Percentiles rank a stretch among this genome's conserved stretches.
phyloP scores from a whole-genome alignment of 2,797 vertebrate genomes.

The Tarsius wallacei region DNA sequence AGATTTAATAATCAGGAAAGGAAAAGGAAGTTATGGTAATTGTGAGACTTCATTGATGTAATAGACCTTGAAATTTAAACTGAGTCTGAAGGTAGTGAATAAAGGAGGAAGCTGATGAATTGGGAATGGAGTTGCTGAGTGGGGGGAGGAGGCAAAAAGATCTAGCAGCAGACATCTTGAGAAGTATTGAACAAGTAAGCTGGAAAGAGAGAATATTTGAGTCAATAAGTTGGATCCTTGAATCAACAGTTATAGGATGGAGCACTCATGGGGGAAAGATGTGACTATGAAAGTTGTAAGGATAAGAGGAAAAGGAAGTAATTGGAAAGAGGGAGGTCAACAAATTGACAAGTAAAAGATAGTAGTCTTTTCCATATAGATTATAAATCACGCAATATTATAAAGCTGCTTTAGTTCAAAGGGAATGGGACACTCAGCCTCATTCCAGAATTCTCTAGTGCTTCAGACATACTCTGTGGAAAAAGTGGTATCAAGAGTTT shows the following conservation, averaged over 20 bases:
- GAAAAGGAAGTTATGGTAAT: not conserved
- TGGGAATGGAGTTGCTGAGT: no score
- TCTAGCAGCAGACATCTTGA: not conserved
- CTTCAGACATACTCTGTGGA: not conserved
- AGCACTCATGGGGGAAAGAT: not conserved
- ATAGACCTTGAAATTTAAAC: slow-evolving; percentile 19
- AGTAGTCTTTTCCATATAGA: not conserved
- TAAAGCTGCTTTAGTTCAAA: not conserved
- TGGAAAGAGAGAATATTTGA: not conserved
- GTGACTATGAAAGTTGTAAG: not conserved
- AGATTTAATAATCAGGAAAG: not conserved
- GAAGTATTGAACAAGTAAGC: not conserved
- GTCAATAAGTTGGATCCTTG: not conserved
- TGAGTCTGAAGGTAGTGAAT: not conserved
- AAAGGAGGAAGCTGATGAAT: not conserved
- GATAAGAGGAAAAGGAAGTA: not conserved
- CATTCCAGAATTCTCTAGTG: not conserved
- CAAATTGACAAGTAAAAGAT: not conserved
- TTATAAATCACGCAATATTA: not conserved
- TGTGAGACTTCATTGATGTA: not conserved
- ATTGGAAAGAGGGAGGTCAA: not conserved
- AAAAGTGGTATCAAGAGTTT: not conserved
- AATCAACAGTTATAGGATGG: not conserved
- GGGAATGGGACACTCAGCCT: not conserved
- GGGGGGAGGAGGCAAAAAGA: not conserved